Evolutionary conservation across 2,888 invertebrate genomes (phyloP).

Genomic region (Elegia similella): DNA sequence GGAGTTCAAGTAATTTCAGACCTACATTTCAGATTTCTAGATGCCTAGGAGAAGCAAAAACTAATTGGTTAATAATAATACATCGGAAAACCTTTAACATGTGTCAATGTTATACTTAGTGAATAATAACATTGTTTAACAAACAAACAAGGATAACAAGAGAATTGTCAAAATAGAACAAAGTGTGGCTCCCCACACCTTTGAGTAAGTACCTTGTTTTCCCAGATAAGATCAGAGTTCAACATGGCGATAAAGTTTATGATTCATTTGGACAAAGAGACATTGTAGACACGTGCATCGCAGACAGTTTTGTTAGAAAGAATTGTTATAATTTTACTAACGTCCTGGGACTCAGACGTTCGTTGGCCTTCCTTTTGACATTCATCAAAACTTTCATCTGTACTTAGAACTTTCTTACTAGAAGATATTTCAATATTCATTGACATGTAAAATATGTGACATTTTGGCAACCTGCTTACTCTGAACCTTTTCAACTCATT

Average conservation of each 20-base stretch:
- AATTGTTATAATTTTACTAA: not conserved
- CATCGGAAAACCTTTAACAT: too few species aligned
- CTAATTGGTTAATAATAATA: too few species aligned
- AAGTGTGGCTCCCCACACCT: not conserved
- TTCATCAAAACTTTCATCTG: not conserved
- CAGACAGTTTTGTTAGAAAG: not conserved
- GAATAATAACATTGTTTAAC: too few species aligned
- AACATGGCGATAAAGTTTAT: not conserved
- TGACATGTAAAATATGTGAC: too few species aligned
- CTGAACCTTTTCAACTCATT: too few species aligned
- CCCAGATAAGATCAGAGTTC: not conserved
- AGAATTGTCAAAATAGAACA: not conserved
- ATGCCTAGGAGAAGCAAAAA: too few species aligned
- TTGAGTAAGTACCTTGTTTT: not conserved
- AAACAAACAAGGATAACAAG: not conserved
- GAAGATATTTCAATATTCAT: too few species aligned
- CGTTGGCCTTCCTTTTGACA: not conserved
- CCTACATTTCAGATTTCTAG: too few species aligned
- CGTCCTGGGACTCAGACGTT: not conserved
- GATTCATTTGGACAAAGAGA: not conserved
- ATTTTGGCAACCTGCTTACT: too few species aligned
- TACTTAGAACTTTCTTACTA: not conserved
- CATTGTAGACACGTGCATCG: not conserved
- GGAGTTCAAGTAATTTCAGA: too few species aligned
- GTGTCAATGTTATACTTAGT: too few species aligned